phyloP scores from a whole-genome alignment of 2,113 vertebrate genomes.

The Coracopsis vasa region DNA sequence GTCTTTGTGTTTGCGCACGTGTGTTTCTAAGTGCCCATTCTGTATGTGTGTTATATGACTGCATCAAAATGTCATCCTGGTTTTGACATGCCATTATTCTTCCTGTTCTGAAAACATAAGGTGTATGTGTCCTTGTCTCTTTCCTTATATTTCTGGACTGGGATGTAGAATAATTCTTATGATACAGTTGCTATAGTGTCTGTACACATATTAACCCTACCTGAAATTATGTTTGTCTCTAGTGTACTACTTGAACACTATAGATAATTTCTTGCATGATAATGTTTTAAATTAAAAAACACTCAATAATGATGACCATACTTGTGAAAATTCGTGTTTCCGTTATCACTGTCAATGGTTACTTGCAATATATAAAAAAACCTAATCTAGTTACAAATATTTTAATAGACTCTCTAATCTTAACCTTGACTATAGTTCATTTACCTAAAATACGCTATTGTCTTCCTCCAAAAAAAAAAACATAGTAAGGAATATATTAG shows the following conservation, averaged over 20 bases:
- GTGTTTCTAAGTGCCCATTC: background rate
- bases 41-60: background rate
- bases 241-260: background rate
- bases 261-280: background rate
- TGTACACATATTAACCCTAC: background rate
- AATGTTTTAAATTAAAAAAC: background rate
- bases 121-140: background rate
- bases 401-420: background rate
- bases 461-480: background rate
- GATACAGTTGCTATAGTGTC: background rate
- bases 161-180: background rate
- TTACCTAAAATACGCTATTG: background rate
- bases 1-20: rapidly evolving
- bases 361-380: background rate
- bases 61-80: background rate
- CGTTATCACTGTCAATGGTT: background rate
- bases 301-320: background rate
- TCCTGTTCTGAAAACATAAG: background rate
- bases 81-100: background rate
- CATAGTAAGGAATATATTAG: background rate
- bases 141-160: background rate
- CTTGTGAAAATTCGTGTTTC: background rate
- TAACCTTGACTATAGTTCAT: background rate
- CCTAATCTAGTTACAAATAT: background rate
- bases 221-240: background rate